Conservation (phyloP, 2,888 invertebrate species). For the Psylliodes chrysocephalus region DNA sequence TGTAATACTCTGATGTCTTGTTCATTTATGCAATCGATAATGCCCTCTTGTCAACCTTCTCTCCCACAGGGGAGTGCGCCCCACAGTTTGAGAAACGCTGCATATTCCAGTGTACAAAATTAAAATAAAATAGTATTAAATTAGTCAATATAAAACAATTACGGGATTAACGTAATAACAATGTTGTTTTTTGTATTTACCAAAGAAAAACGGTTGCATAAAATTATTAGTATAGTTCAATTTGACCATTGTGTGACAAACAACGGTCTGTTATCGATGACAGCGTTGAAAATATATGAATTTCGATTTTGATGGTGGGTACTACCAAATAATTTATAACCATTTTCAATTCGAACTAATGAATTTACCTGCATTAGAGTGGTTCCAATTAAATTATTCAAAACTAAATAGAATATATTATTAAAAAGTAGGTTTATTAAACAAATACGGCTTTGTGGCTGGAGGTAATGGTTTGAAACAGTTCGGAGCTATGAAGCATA, state of each 20-base stretch:
- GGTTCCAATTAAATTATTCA: conserved; percentile 17
- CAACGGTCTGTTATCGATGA: background rate
- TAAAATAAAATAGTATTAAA: too few relatives aligned
- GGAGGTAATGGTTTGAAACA: conserved; percentile 5
- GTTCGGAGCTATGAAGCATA: conserved; percentile 7
- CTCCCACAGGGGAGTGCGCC: too few relatives aligned
- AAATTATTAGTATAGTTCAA: too few relatives aligned
- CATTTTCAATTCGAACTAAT: conserved; percentile 3
- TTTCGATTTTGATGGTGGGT: background rate
- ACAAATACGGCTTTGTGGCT: conserved; percentile 15
- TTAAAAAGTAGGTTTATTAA: conserved; percentile 23
- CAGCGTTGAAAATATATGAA: background rate
- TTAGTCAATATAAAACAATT: too few relatives aligned
- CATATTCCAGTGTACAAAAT: too few relatives aligned
- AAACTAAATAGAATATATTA: conserved; percentile 12
- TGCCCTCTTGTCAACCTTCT: too few relatives aligned
- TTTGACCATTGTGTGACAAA: background rate
- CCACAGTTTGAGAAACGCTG: too few relatives aligned
- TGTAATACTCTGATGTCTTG: too few relatives aligned
- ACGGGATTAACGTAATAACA: too few relatives aligned
- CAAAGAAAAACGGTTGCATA: too few relatives aligned
- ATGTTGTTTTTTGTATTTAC: too few relatives aligned
- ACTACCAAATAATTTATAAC: conserved; percentile 1
- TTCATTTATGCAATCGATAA: too few relatives aligned
- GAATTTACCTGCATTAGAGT: conserved; percentile 1